A percentile compares a stretch with the other conserved stretches of the same genome.
Conservation (phyloP, 2,113 vertebrate species). For the Tinamus guttatus region DNA sequence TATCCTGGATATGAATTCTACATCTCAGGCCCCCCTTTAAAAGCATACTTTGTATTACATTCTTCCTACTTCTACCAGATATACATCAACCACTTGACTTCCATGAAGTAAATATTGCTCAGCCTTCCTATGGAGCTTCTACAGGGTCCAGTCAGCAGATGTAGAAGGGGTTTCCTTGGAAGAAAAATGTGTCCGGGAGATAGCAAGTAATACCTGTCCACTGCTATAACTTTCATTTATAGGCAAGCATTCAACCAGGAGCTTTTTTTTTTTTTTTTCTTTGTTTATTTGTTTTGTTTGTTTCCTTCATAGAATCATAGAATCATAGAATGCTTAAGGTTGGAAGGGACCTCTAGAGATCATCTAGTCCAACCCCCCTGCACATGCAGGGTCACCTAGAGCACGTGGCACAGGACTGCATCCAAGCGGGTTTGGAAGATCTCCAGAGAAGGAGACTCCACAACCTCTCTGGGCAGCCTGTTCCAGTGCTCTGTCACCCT, state of each 20-base stretch:
- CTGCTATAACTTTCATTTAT: not conserved
- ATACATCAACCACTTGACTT: not conserved
- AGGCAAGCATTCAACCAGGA: not conserved
- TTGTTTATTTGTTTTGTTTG: no score
- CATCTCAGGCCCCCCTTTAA: not conserved
- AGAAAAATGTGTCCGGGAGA: not conserved
- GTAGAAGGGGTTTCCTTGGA: conserved; percentile 12
- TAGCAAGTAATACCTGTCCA: not conserved
- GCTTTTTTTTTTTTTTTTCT: not conserved
- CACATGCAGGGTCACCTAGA: no score
- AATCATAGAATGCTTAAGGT: no score
- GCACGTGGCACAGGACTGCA: no score
- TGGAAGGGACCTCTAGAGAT: no score
- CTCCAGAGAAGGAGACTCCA: no score
- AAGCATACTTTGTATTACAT: not conserved
- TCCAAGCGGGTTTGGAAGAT: no score
- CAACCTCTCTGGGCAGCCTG: no score
- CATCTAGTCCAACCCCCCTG: no score
- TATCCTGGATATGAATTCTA: not conserved
- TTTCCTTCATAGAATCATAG: no score
- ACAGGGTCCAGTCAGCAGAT: conserved; percentile 39
- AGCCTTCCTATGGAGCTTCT: not conserved
- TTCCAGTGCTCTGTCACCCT: no score
- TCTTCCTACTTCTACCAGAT: not conserved
- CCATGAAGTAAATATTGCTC: conserved; percentile 7